Evolutionary conservation across 2,113 vertebrate genomes (phyloP).

Genomic region (Pituophis catenifer): DNA sequence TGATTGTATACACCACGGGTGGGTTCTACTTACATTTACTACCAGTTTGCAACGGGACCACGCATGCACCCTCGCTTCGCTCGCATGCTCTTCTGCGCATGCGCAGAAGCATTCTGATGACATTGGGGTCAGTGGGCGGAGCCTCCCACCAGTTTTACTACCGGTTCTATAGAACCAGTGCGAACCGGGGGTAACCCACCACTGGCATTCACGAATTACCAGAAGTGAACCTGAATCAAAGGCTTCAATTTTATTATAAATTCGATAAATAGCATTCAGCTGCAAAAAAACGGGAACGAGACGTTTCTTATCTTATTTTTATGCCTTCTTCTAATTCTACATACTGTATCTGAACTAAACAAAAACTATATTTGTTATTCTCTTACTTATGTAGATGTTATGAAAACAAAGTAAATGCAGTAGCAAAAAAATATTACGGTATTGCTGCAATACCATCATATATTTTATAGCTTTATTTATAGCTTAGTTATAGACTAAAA

Average conservation of each 20-base stretch:
- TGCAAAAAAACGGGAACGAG: not conserved
- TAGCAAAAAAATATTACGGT: not conserved
- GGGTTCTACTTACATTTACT: no score
- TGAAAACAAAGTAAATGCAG: not conserved
- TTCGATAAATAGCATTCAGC: not conserved
- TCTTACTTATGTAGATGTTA: not conserved
- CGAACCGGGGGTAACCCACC: no score
- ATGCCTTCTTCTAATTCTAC: not conserved
- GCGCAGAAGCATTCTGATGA: no score
- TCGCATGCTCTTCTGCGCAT: no score
- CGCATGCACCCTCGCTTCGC: no score
- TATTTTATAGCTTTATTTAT: not conserved
- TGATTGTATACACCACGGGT: not conserved
- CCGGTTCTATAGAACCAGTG: no score
- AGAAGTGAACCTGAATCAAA: not conserved
- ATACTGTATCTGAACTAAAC: not conserved
- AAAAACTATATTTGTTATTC: not conserved
- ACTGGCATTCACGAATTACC: not conserved
- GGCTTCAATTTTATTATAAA: not conserved
- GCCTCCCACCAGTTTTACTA: no score
- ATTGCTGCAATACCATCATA: not conserved
- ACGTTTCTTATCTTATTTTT: not conserved
- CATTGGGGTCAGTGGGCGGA: no score
- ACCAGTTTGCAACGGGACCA: no score
- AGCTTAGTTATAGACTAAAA: not conserved